These are phyloP conservation scores for Oryzias dopingdopingensis DNA, from an alignment of 2,797 vertebrate genomes.

Conservation along the genomic window DNA sequence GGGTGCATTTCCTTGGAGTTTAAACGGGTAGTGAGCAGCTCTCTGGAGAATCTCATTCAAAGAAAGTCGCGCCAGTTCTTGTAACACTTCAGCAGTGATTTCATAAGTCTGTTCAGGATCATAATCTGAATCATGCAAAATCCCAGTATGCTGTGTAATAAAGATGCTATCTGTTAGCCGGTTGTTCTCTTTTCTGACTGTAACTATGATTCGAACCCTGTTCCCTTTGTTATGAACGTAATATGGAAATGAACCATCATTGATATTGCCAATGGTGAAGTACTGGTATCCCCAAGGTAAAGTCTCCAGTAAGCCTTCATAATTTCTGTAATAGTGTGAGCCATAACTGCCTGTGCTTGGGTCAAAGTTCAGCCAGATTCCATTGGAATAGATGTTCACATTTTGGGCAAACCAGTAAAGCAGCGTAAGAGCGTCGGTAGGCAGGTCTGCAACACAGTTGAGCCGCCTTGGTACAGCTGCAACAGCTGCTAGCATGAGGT, in stretches of 20 bases:
- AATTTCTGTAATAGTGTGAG: conserved; percentile 14
- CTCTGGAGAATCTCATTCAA: neutral
- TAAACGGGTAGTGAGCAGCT: accelerated
- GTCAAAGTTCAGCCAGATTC: neutral
- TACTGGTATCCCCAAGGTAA: neutral
- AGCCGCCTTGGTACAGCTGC: neutral
- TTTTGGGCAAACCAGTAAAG: conserved; percentile 7
- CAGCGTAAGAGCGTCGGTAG: neutral
- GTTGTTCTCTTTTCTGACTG: neutral
- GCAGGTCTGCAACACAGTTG: neutral
- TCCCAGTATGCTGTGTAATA: conserved; percentile 6
- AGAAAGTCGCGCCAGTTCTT: neutral
- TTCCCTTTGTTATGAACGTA: neutral
- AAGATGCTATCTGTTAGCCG: neutral
- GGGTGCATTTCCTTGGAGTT: neutral
- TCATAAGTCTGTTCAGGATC: neutral
- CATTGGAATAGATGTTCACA: neutral
- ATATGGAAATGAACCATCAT: neutral
- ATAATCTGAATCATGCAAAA: neutral
- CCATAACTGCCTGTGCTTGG: neutral
- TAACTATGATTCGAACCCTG: conserved; percentile 9
- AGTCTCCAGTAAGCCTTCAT: neutral
- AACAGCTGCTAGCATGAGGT: neutral
- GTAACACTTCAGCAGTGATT: conserved; percentile 1
- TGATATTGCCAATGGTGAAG: conserved; percentile 13